phyloP scores from a whole-genome alignment of 1,140 invertebrate genomes.

The Pseudomyrmex flavicornis region DNA sequence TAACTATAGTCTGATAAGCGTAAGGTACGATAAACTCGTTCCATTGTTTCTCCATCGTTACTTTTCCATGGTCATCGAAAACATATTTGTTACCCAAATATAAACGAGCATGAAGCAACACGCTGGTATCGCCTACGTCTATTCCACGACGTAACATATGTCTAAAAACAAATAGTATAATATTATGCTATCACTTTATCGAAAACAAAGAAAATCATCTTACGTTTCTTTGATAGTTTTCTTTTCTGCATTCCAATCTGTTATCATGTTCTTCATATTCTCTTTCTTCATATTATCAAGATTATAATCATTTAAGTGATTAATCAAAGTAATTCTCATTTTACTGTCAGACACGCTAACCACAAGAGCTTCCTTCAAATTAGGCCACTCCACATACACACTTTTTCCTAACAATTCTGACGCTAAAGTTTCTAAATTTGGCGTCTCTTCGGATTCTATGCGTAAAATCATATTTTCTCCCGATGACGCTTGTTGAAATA shows the following conservation, averaged over 20 bases:
- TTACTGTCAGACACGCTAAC: conserved; percentile 71
- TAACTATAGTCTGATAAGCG: conserved; percentile 90
- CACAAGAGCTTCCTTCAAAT: conserved; percentile 90
- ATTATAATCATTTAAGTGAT: conserved; percentile 8
- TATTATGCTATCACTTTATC: neutral
- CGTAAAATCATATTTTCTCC: conserved; percentile 93
- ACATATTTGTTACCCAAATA: conserved; percentile 89
- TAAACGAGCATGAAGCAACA: conserved; percentile 90
- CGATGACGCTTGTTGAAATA: conserved; percentile 94
- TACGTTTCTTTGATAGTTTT: conserved; percentile 74
- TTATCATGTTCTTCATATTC: conserved; percentile 41
- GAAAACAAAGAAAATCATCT: conserved; percentile 70
- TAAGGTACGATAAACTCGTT: conserved; percentile 85
- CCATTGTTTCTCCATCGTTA: conserved; percentile 91
- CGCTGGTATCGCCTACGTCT: conserved; percentile 89
- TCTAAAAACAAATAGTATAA: conserved; percentile 83
- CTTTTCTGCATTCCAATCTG: conserved; percentile 56
- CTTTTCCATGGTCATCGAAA: conserved; percentile 85
- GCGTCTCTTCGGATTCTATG: conserved; percentile 83
- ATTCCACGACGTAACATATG: conserved; percentile 89
- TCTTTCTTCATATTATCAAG: conserved; percentile 55
- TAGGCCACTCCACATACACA: conserved; percentile 95
- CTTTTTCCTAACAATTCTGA: conserved; percentile 89
- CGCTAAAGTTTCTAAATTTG: conserved; percentile 85
- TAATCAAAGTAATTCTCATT: conserved; percentile 59